phyloP scores from a whole-genome alignment of 2,888 invertebrate species.

The Dermolepida albohirtum region DNA sequence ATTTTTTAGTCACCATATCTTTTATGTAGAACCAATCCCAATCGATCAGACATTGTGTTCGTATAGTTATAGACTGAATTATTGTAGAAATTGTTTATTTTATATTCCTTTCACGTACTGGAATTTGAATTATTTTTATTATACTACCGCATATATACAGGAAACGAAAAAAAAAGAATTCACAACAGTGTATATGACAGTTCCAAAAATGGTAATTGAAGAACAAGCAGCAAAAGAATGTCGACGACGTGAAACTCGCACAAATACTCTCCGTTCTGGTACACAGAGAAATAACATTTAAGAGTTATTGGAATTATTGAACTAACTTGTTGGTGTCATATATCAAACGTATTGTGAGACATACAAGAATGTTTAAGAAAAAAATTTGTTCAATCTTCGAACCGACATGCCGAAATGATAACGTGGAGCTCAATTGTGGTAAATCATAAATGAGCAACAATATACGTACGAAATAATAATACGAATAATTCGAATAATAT shows the following conservation, averaged over 20 bases:
- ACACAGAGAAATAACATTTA: constrained; percentile 5
- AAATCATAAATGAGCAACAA: no score
- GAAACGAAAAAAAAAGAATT: constrained; percentile 4
- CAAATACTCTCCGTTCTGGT: background rate
- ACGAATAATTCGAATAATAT: no score
- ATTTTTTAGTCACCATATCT: no score
- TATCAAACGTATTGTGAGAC: constrained; percentile 4
- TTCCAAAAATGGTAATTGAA: constrained; percentile 20
- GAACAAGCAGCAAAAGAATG: constrained; percentile 9
- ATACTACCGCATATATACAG: constrained; percentile 2
- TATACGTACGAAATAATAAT: no score
- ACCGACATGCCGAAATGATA: no score
- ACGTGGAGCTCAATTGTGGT: no score
- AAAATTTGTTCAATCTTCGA: background rate
- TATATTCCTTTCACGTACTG: background rate
- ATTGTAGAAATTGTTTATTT: background rate
- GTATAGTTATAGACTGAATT: no score
- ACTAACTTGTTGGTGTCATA: constrained; percentile 6
- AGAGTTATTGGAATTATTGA: constrained; percentile 19
- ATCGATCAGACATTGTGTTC: no score
- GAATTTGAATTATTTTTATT: constrained; percentile 11
- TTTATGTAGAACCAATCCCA: no score
- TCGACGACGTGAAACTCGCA: constrained; percentile 7
- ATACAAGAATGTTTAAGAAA: background rate
- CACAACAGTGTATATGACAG: constrained; percentile 7